These are phyloP conservation scores for Ochropacha duplaris DNA, from an alignment of 2,888 invertebrate species.

Conservation along the genomic window DNA sequence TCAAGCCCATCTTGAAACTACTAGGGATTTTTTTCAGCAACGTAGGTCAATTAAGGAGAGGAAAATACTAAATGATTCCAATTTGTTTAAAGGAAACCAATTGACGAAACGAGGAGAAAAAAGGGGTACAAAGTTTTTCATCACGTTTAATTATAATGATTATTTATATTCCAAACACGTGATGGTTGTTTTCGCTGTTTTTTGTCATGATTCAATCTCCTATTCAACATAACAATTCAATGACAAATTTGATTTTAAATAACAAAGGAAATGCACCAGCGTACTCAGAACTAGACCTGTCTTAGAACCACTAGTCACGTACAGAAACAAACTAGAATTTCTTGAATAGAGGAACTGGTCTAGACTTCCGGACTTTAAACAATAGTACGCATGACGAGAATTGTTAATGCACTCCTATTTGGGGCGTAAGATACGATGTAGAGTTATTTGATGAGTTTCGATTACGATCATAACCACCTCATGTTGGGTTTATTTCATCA, in stretches of 20 bases:
- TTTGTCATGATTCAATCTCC: neutral
- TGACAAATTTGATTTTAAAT: slow-evolving; percentile 7
- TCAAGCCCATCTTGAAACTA: too few relatives aligned
- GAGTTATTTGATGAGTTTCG: neutral
- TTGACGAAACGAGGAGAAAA: too few relatives aligned
- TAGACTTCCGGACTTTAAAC: slow-evolving; percentile 45
- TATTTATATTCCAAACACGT: too few relatives aligned
- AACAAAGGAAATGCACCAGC: slow-evolving; percentile 34
- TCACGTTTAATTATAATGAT: too few relatives aligned
- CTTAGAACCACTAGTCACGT: slow-evolving; percentile 11
- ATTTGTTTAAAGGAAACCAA: too few relatives aligned
- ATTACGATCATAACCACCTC: neutral
- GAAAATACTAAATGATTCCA: too few relatives aligned
- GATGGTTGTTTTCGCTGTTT: neutral
- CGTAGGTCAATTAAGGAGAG: too few relatives aligned
- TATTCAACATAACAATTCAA: neutral
- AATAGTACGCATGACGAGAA: slow-evolving; percentile 36
- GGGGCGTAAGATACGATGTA: slow-evolving; percentile 1
- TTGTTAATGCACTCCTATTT: slow-evolving; percentile 15
- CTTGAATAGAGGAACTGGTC: slow-evolving; percentile 31
- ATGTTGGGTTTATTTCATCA: neutral
- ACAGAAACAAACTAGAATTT: slow-evolving; percentile 26
- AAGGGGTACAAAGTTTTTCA: too few relatives aligned
- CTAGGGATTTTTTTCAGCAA: too few relatives aligned
- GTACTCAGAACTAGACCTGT: slow-evolving; percentile 39